Evolutionary conservation across 2,113 vertebrate genomes (phyloP), one percentile per base, ranked within the genome.

Genomic region (Climacteris rufus): DNA sequence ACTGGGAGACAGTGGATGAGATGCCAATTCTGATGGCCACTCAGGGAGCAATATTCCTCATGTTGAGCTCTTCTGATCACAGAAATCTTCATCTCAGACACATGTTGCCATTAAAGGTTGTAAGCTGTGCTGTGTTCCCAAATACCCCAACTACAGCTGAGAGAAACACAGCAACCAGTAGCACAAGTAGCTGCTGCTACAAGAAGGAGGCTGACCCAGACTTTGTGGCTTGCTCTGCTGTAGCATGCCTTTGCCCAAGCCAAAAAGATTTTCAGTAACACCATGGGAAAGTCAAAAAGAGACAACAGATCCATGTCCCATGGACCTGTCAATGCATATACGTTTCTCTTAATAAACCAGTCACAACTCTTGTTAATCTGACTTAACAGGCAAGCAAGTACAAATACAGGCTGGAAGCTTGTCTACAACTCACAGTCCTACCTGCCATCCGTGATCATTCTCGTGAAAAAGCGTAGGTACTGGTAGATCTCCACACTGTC

Each of bases 401-500:
- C 31, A 90, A 88, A 42, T 11, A 27, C 23, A 72, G 6, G 6
- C 33, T 42, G 21, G 28, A 57, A 78, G 9, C 24, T 11, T 45
- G 4, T 50, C 54, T 65, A 22, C 37, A 92, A 12, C 8, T 47
- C 33, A 20, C 30, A 45, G 50, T 91, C 98, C 94, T 97, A 99
- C 99, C 98, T 98, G 97, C 98, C 94, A 63, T 99, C 98, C 10
- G 70, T 96, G 63, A 99, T 98, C 50, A 99, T 99, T 97, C 98
- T 99, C 6, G 99, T 99, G 96, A 99, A 99, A 96, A 99, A 98
- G 44, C 98, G 98, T 20, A 99, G 98, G 83, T 99, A 99, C 72
- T 99, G 99, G 97, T 99, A 99, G 90, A 99, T 98, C 94, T 99
- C 99, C 81, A 98, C 96, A 23, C 93, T 96, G 65, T 99, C 98